Evolutionary conservation across 23 tunicate species (phyloP), one percentile per base, ranked within the genome.

Genomic region (Halocynthia aurantium): DNA sequence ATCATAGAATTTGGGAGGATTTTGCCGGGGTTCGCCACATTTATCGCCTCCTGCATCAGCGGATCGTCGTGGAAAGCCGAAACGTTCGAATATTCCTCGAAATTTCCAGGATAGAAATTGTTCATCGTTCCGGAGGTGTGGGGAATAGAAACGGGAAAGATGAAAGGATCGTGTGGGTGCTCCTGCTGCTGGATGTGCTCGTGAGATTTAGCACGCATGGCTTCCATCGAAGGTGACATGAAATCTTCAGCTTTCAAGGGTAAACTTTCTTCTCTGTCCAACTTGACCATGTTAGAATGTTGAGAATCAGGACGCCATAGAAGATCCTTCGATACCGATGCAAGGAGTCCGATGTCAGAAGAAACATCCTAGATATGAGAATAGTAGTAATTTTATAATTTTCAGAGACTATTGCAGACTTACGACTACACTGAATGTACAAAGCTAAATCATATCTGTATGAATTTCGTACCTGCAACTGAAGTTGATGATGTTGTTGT

Each of bases 1-100:
- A 90, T 90, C 97, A 90, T 90, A 8, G 97, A 90, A 70, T 90
- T 90, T 53, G 97, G 97, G 7, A 90, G 66, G 55, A 90, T 90
- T 51, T 84, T 90, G 77, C 97, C 85, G 13, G 97, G 97, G 66
- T 85, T 85, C 8, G 97, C 90, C 10, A 85, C 97, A 56, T 90
- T 85, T 8, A 85, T 77, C 13, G 97, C 97, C 57, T 90, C 97
- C 62, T 89, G 90, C 97, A 90, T 90, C 56, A 90, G 57, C 5
- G 86, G 90, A 56, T 90, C 97, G 53, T 90, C 97, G 62, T 90
- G 87, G 6, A 70, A 70, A 53, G 78, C 78, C 5, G 62, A 44
- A 8, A 56, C 20, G n/a, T 74, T 52, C 10, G 50, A 10, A 15
- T 65, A 65, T 65, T 65, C 70, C n/a, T 15, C 70, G 31, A 10